These are phyloP conservation scores for Anthopleura sola DNA, from an alignment of 64 coral and sea anemone genomes.

Conservation along the genomic window DNA sequence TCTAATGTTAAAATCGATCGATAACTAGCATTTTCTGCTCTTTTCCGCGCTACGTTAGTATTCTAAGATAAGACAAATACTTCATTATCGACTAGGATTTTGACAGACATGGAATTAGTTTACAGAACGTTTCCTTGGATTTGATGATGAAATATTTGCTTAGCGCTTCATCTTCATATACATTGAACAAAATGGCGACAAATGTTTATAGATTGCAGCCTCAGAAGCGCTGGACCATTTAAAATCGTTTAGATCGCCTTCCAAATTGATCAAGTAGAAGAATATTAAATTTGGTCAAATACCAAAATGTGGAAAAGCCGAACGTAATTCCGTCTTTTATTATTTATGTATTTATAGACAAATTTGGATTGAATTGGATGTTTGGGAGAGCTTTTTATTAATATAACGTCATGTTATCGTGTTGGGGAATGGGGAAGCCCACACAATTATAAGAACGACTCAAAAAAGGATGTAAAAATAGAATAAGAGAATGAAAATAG, in stretches of 20 bases:
- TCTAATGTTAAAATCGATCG: background rate
- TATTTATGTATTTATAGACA: background rate
- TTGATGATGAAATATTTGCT: conserved; percentile 1
- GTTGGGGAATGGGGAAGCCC: background rate
- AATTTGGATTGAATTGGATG: conserved; percentile 7
- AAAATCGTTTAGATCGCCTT: background rate
- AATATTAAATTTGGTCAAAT: background rate
- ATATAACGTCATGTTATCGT: conserved; percentile 5
- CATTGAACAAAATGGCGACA: background rate
- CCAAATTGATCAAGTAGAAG: conserved; percentile 1
- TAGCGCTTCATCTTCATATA: background rate
- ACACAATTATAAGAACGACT: background rate
- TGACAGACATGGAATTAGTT: background rate
- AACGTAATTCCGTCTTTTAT: background rate
- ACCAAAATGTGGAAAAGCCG: background rate
- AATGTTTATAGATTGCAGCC: background rate
- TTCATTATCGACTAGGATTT: background rate
- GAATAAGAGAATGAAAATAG: background rate
- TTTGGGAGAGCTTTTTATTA: background rate
- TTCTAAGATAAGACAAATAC: background rate
- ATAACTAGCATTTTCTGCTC: background rate
- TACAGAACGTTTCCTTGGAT: background rate
- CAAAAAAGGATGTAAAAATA: background rate
- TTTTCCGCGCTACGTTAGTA: background rate
- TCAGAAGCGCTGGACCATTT: background rate